A percentile compares a stretch with the other conserved stretches of the same genome.
Evolutionary conservation across 37 sponge, comb jelly and placozoan genomes (phyloP).

Genomic region (Bolinopsis microptera): DNA sequence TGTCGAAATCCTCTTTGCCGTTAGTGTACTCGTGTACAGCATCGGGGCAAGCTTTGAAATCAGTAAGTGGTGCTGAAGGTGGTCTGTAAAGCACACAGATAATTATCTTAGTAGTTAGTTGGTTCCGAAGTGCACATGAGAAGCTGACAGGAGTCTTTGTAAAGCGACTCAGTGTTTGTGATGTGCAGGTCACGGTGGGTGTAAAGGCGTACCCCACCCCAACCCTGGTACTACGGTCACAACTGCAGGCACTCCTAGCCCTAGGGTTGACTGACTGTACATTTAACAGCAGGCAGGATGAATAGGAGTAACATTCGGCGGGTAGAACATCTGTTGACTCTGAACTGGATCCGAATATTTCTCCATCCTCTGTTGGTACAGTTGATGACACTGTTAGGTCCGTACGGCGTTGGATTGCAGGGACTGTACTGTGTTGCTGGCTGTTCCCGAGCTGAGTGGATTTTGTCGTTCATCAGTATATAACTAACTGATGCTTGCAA

Average conservation of each 20-base stretch:
- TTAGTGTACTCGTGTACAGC: background rate
- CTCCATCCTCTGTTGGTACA: background rate
- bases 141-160: background rate
- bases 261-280: background rate
- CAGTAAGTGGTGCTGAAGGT: background rate
- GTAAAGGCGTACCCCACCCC: constrained; percentile 2
- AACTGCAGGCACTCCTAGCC: background rate
- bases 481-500: background rate
- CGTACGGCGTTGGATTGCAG: background rate
- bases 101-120: background rate
- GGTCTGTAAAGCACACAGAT: background rate
- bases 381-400: background rate
- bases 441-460: background rate
- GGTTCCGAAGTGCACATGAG: background rate
- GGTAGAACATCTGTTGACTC: background rate
- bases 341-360: background rate
- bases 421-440: background rate
- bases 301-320: background rate
- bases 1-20: background rate
- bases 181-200: background rate
- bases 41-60: background rate
- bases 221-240: background rate
- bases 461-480: background rate
- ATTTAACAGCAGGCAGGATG: background rate
- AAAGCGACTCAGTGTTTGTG: background rate